A percentile compares a stretch with the other conserved stretches of the same genome.
These are phyloP conservation scores for Acanthosepion esculentum DNA, from an alignment of 2,888 invertebrate species.

Conservation along the genomic window DNA sequence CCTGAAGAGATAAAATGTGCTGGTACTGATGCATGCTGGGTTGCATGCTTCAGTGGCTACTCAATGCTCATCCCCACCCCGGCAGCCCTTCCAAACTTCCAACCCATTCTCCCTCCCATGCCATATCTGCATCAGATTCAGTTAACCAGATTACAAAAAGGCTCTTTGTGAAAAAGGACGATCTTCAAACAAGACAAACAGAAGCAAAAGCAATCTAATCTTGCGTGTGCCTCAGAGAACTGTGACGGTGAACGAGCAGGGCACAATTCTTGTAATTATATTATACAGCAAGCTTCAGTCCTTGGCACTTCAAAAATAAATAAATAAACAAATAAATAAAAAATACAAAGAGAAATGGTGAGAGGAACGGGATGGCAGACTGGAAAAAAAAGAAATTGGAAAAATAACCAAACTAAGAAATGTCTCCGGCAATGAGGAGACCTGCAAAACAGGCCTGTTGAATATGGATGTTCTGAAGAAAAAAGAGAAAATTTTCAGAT, in stretches of 20 bases:
- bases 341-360: background rate
- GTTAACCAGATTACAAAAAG: constrained; percentile 21
- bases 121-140: background rate
- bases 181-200: background rate
- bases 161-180: constrained; percentile 22
- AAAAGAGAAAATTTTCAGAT: too few relatives aligned
- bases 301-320: background rate
- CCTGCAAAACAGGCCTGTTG: too few relatives aligned
- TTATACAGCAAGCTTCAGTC: background rate
- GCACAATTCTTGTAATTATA: constrained; percentile 33
- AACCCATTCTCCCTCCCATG: background rate
- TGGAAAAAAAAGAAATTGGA: too few relatives aligned
- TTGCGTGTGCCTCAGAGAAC: background rate
- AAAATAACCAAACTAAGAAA: too few relatives aligned
- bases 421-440: too few relatives aligned
- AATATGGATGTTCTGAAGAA: too few relatives aligned
- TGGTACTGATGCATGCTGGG: background rate
- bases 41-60: background rate
- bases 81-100: background rate
- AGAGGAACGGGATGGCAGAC: background rate
- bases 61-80: background rate
- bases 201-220: constrained; percentile 18
- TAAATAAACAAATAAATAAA: background rate
- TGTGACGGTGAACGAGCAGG: background rate
- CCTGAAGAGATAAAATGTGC: background rate